Evolutionary conservation across 2,888 invertebrate species (phyloP), one percentile per base, ranked within the genome.

Genomic region (Drosophila tripunctata): DNA sequence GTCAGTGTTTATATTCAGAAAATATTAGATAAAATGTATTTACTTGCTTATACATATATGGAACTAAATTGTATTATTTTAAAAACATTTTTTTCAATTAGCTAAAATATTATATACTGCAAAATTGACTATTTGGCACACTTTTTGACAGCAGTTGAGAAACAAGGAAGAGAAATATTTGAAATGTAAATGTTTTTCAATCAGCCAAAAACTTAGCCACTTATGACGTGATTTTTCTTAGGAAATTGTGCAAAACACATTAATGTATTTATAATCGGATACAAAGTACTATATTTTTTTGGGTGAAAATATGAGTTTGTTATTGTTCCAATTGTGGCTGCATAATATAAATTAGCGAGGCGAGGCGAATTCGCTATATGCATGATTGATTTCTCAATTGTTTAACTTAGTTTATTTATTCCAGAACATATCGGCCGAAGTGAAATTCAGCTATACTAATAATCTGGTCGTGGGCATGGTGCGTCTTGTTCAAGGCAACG

Each of bases 381-480:
- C 64, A 43, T 72, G 47, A 72, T 60, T 56, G 41, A 50, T 31
- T 64, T 10, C 24, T 14, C 21, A 45, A 21, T 33, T 31, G 0
- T 21, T 24, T 44, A 40, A 58, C 52, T 22, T 14, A 30, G 21
- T 4, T 38, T 12, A 10, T 24, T 12, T 33, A 57, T 75, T 78
- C 10, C 67, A 90, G 90, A 88, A 88, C 57, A 86, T 89, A 47
- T 57, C 65, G 24, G 89, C 88, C 3, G 78, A 87, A 22, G 89
- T 90, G 2, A 75, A 82, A 51, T 85, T 89, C 52, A 89, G 88
- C 54, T 89, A 89, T 60, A 68, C 82, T 7, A 60, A 86, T 43
- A 75, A 76, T 7, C 69, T 89, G n/a, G 67, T 89, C 1, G 69
- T 79, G 43, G 90, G 90, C n/a, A 68, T 67, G 10, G 75, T 90